These are phyloP conservation scores for Acanthiza pusilla DNA, from an alignment of 2,797 vertebrate genomes.

Conservation along the genomic window DNA sequence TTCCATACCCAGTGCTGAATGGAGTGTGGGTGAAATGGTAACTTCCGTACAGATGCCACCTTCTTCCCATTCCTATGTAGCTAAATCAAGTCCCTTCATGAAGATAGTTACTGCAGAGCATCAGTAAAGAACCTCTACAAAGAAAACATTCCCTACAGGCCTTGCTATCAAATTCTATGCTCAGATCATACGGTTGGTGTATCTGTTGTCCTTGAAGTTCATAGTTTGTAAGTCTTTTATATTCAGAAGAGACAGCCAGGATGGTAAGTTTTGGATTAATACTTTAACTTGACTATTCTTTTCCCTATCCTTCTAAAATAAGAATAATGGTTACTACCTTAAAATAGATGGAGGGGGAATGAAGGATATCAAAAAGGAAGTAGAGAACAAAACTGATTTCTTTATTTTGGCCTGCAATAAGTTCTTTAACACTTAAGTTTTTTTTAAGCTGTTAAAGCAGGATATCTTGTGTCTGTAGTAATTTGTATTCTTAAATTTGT, in stretches of 20 bases:
- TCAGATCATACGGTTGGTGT: not conserved
- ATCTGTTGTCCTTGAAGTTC: not conserved
- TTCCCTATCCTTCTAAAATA: not conserved
- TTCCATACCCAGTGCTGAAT: not conserved
- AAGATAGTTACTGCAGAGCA: not conserved
- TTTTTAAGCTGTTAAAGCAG: slow-evolving; percentile 20
- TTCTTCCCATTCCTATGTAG: not conserved
- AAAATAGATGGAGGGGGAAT: not conserved
- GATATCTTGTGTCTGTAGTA: not conserved
- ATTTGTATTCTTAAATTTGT: slow-evolving; percentile 1
- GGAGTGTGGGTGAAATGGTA: not conserved
- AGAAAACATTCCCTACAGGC: not conserved
- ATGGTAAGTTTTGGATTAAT: not conserved
- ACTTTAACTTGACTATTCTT: not conserved
- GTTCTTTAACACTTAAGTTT: not conserved
- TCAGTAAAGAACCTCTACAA: not conserved
- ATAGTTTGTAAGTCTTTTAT: not conserved
- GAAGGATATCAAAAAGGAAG: not conserved
- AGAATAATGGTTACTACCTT: not conserved
- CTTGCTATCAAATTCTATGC: not conserved
- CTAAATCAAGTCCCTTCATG: not conserved
- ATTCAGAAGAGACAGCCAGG: not conserved
- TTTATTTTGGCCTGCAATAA: not conserved
- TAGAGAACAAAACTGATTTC: not conserved
- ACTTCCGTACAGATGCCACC: not conserved